Percentiles rank a stretch among this genome's conserved stretches.
These are phyloP conservation scores for Macrobrachium nipponense DNA, from an alignment of 1,140 invertebrate species.

Conservation along the genomic window DNA sequence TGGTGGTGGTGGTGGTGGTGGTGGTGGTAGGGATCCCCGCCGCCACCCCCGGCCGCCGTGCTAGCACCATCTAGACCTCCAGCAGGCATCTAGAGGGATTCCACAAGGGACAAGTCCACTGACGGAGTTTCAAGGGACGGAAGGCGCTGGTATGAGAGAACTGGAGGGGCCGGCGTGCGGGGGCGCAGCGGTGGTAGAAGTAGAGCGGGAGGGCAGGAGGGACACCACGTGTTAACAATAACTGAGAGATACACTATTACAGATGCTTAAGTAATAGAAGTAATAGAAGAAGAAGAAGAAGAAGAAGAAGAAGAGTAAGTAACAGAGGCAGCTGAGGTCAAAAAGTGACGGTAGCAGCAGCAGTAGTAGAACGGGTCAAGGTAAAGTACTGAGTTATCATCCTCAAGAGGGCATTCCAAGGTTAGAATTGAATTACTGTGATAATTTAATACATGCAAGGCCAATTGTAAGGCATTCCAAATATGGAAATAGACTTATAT, in stretches of 20 bases:
- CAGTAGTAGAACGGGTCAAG: no score
- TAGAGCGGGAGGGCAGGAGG: not conserved
- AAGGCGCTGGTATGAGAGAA: slow-evolving; percentile 5
- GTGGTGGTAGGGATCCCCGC: not conserved
- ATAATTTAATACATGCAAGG: not conserved
- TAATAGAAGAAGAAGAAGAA: no score
- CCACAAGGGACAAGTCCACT: not conserved
- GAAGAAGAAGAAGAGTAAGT: no score
- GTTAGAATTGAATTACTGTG: not conserved
- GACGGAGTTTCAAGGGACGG: slow-evolving; percentile 4
- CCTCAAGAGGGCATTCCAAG: slow-evolving; percentile 9
- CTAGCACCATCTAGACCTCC: no score
- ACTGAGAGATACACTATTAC: no score
- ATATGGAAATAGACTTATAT: slow-evolving; percentile 2
- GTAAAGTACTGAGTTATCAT: no score
- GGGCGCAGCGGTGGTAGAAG: not conserved
- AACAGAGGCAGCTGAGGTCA: no score
- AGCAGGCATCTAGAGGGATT: no score
- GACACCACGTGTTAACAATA: not conserved
- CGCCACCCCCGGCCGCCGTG: not conserved
- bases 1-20: no score
- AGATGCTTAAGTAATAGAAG: no score
- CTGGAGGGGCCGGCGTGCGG: not conserved
- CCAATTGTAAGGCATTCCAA: slow-evolving; percentile 12
- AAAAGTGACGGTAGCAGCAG: no score